Evolutionary conservation across 1,140 invertebrate genomes (phyloP).

Genomic region (Zaprionus ornatus): DNA sequence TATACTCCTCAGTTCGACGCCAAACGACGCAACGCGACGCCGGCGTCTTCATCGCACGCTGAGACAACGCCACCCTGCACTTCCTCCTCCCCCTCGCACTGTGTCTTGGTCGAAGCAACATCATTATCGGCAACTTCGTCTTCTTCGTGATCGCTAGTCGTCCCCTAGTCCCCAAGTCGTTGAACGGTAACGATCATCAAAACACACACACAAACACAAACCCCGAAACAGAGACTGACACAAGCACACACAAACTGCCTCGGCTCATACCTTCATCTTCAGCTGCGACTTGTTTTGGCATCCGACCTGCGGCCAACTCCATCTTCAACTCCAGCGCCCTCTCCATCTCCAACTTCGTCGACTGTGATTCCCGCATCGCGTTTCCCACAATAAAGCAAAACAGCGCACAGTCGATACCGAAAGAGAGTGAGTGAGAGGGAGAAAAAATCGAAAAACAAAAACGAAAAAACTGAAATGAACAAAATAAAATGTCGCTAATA

Average conservation of each 20-base stretch:
- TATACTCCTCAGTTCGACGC: conserved; percentile 61
- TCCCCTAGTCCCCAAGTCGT: conserved; percentile 23
- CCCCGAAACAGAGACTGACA: neutral
- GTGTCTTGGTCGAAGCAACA: conserved; percentile 39
- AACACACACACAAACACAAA: conserved; percentile 25
- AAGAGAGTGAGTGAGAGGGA: neutral
- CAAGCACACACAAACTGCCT: neutral
- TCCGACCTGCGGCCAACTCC: conserved; percentile 38
- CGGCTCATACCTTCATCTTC: conserved; percentile 58
- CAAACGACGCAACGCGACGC: neutral
- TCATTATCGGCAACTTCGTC: conserved; percentile 55
- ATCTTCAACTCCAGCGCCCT: conserved; percentile 23
- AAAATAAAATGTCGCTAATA: conserved; percentile 76
- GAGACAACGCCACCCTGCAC: neutral
- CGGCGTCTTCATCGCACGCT: conserved; percentile 18
- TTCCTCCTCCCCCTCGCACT: neutral
- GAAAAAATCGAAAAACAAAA: conserved; percentile 19
- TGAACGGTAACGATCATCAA: conserved; percentile 44
- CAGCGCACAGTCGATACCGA: conserved; percentile 25
- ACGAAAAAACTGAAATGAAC: conserved; percentile 39
- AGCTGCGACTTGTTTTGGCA: conserved; percentile 62
- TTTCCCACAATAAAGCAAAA: conserved; percentile 77
- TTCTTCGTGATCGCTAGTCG: conserved; percentile 57
- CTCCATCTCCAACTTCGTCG: conserved; percentile 22
- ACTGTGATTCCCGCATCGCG: conserved; percentile 14